Base-by-base conservation (phyloP, 2,113 vertebrate genomes). In the Pogona vitticeps region DNA sequence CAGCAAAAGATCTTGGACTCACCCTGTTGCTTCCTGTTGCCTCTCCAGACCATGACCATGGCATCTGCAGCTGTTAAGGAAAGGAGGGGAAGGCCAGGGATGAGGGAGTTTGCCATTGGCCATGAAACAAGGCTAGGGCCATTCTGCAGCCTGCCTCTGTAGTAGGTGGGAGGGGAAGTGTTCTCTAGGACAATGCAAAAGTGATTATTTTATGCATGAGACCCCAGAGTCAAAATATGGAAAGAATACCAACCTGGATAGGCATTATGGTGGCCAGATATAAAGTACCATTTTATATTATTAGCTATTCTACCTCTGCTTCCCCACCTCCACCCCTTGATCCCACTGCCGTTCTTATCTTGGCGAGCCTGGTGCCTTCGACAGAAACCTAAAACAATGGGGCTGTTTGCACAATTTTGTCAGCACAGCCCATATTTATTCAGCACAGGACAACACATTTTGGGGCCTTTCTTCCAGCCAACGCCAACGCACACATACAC, bases 391-490 rank as follows among this genome's bases (percentile, higher is more conserved):
- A 82, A 52, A 40, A 26, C 21, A 7, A 40, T 18, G 28, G 20
- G 1, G 20, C 9, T 28, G 75, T 52, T 36, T 73, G 36, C 36
- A 71, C 33, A 14, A 61, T 80, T 82, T 17, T 46, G 33, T 21
- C 71, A 26, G 46, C 80, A 70, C 0, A 58, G n/a, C 21, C 85
- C 85, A 56, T 13, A 13, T 38, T 68, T 81, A 17, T 18, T 23
- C 58, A 76, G 80, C 18, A 17, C n/a, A 3, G 65, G 38, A 59
- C 56, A 92, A 81, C 83, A 88, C 83, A 88, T 88, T 86, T 78
- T 92, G 90, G 84, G 79, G 58, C 89, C 87, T 91, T 79, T 82
- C 52, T 92, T 88, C 90, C 92, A 75, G 26, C 36, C 33, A 28
- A 63, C 46, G n/a, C 40, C 80, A 38, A 7, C n/a, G 38, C 36